Evolutionary conservation across 2,113 vertebrate species (phyloP).

Genomic region (Gnathochromis pfefferi): DNA sequence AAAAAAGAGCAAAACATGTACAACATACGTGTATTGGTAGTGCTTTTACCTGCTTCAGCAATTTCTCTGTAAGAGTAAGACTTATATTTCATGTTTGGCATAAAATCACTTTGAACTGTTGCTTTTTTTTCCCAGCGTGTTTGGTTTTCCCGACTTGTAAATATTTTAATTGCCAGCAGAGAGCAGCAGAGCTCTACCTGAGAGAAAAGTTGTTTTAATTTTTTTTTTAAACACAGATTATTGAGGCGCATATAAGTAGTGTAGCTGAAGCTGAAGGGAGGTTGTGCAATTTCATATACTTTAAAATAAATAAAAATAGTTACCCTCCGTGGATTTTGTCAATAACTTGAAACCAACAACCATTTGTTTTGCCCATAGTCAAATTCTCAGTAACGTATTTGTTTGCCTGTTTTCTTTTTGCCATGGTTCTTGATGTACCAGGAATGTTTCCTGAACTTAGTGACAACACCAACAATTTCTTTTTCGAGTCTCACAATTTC

Average conservation of each 20-base stretch:
- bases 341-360: background rate
- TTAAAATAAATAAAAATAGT: background rate
- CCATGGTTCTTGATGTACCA: background rate
- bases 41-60: background rate
- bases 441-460: background rate
- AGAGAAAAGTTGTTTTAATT: fast-evolving
- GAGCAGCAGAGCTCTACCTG: background rate
- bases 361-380: background rate
- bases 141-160: background rate
- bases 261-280: background rate
- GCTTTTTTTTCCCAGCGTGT: fast-evolving
- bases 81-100: background rate
- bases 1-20: background rate
- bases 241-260: fast-evolving
- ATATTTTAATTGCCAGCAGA: constrained; percentile 7
- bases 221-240: background rate
- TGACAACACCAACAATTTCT: fast-evolving
- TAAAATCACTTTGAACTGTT: background rate
- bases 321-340: background rate
- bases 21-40: fast-evolving
- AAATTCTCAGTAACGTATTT: background rate
- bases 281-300: background rate
- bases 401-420: background rate
- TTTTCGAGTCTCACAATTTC: background rate
- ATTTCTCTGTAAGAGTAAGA: background rate